Evolutionary conservation across 2,797 vertebrate species (phyloP), one percentile per base, ranked within the genome.

Genomic region (Dicrostonyx torquatus): DNA sequence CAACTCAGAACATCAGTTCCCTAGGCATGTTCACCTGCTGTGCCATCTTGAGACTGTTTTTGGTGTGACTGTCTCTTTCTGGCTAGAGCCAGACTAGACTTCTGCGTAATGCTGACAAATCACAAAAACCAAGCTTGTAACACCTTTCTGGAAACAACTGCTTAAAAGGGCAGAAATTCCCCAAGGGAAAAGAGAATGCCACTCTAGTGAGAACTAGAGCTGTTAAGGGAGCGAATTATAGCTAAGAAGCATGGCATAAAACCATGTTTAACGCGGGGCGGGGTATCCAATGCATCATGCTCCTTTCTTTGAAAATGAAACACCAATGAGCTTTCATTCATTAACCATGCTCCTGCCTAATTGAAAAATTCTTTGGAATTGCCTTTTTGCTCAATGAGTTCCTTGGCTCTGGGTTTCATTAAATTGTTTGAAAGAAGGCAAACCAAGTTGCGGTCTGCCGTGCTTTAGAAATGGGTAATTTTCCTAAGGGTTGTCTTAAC

Each of bases 351-450:
- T 89, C 37, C 87, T 95, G 62, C 68, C 58, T 94, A 93, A 72
- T 85, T 92, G 88, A 68, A 68, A 87, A 94, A 77, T 89, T 73
- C 22, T 93, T 60, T 68, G 88, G 40, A 64, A 76, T 95, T 90
- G 55, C n/a, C 84, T 83, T 55, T 93, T 94, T 94, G 55, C 53
- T 96, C 89, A 92, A 62, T 86, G 43, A 96, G 89, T 60, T 91
- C 13, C 24, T 91, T 87, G 88, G 70, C 60, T 93, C 86, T 94
- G 64, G 72, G 48, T 94, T 90, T 93, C 76, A 95, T 87, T 94
- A 92, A 87, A 73, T 91, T 75, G 75, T 93, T 96, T 95, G 45
- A 76, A 82, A 82, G 43, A 91, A 89, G 2, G 45, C 95, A 77
- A 96, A 80, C 55, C 75, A 95, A 89, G 73, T 50, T 89, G 48